Percentiles rank a stretch among this genome's conserved stretches.
Conservation (phyloP, 2,797 vertebrate species). For the Dermochelys coriacea region DNA sequence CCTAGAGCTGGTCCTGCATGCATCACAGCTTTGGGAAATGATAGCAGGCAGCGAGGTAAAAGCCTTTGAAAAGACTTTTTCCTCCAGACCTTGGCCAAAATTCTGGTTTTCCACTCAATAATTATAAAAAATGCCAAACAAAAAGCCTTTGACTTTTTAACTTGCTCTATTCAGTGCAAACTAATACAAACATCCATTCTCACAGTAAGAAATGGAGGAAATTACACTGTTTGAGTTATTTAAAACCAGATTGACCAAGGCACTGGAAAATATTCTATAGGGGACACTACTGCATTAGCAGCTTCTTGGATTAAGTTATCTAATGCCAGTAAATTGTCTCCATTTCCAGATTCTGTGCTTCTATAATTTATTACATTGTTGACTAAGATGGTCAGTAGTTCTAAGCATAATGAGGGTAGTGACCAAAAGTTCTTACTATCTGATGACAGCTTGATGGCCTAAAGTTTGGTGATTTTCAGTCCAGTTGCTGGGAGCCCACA, state of each 20-base stretch:
- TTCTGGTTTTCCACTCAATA: not conserved
- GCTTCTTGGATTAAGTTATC: not conserved
- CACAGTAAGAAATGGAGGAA: not conserved
- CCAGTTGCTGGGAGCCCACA: not conserved
- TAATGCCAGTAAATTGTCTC: not conserved
- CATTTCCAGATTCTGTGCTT: not conserved
- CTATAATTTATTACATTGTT: not conserved
- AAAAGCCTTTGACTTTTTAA: not conserved
- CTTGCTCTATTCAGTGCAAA: not conserved
- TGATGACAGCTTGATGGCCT: not conserved
- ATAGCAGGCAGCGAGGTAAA: fast-evolving
- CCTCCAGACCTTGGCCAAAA: not conserved
- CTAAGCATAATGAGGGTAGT: not conserved
- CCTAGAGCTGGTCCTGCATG: not conserved
- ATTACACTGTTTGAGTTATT: not conserved
- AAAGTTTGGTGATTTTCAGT: not conserved
- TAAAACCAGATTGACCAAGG: not conserved
- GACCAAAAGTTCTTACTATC: not conserved
- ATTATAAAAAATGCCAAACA: not conserved
- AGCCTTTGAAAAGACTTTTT: not conserved
- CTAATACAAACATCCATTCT: not conserved
- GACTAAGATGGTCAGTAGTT: not conserved
- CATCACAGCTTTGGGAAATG: fast-evolving
- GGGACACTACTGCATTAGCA: not conserved
- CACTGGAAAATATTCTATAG: not conserved